phyloP scores from a whole-genome alignment of 2,888 invertebrate genomes.

The Brachynemurus nebulosus region DNA sequence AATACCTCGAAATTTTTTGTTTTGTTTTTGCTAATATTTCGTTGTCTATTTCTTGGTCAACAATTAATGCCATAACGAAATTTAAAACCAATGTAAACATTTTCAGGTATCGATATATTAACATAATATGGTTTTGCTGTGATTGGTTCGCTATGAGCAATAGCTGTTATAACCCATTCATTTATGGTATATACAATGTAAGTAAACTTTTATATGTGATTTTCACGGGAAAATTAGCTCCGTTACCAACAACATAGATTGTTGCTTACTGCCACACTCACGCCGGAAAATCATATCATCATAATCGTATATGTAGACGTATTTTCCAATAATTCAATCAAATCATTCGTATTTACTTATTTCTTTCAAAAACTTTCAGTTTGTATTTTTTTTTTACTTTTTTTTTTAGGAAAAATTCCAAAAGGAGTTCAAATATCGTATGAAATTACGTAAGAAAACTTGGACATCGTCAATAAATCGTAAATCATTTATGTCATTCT shows the following conservation, averaged over 20 bases:
- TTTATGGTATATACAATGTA: slow-evolving; percentile 81
- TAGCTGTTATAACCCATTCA: slow-evolving; percentile 81
- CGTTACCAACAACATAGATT: no score
- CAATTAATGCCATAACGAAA: no score
- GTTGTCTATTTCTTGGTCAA: no score
- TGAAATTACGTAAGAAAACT: slow-evolving; percentile 37
- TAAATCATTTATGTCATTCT: slow-evolving; percentile 2
- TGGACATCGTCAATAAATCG: slow-evolving; percentile 19
- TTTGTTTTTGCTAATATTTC: no score
- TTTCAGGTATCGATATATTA: slow-evolving; percentile 63
- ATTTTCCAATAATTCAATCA: neutral
- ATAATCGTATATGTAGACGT: no score
- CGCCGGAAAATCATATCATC: no score
- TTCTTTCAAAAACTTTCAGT: neutral
- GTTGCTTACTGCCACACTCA: no score
- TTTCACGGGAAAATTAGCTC: no score
- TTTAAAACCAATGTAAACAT: slow-evolving; percentile 3
- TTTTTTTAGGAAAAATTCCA: slow-evolving; percentile 60
- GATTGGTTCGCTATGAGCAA: slow-evolving; percentile 86
- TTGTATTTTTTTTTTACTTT: neutral
- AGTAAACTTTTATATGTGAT: slow-evolving; percentile 30
- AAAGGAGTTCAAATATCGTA: slow-evolving; percentile 58
- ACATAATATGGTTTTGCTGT: slow-evolving; percentile 73
- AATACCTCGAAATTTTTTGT: no score
- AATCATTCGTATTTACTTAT: neutral